Base-by-base conservation (phyloP, 2,113 vertebrate species). In the Rhinolophus sinicus region DNA sequence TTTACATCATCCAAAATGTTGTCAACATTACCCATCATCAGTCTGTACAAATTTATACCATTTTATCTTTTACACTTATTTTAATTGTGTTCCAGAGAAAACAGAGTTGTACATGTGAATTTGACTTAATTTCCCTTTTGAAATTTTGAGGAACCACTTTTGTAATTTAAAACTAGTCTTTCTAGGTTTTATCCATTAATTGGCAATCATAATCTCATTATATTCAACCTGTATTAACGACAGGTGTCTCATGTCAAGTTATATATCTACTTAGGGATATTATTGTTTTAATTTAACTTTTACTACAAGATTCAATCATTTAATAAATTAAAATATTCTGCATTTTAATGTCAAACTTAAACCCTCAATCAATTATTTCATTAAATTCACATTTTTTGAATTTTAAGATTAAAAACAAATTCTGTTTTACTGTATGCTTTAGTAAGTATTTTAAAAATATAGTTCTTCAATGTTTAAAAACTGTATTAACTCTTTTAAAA, bases 331-430 rank as follows among this genome's bases (percentile, higher is more conserved):
- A 90, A 12, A 58, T 64, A 52, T 50, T 64, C 9, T 86, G 35
- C 75, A 19, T 83, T 94, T 90, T 76, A 77, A 81, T 38, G 16
- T 81, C 60, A 87, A 87, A 30, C 26, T 38, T 93, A 92, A 90
- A 65, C 30, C 35, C 5, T 77, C 60, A 73, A 26, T 10, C 33
- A 64, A 33, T 58, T 87, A 47, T 83, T 52, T 67, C 76, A 94
- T 65, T 78, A 67, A 26, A 77, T 58, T 54, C 24, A 73, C 2
- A 54, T 56, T 12, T 65, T 81, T 85, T 77, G n/a, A 60, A 80
- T 40, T 82, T 77, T 87, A 90, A 93, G 10, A 12, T 96, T 82
- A 91, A 85, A 77, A 90, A 35, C 19, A 84, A 78, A 35, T 52
- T 65, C 24, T 33, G 6, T 77, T 69, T 81, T 70, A 40, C 60